Base-by-base conservation (phyloP, 2,113 vertebrate genomes). In the Corythoichthys haematopterus region DNA sequence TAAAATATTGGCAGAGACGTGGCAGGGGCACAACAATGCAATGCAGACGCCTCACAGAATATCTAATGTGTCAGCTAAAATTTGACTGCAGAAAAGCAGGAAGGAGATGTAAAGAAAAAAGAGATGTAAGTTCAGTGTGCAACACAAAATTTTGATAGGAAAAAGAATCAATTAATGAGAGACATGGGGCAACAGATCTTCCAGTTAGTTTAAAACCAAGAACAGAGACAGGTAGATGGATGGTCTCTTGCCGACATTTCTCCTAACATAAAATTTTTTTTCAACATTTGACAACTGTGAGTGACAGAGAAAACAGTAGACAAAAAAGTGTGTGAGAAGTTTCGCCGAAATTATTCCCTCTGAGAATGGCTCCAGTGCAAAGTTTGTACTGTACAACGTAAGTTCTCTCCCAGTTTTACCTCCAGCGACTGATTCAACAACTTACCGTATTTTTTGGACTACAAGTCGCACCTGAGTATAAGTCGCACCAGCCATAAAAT, bases 31-130 rank as follows among this genome's bases (percentile, higher is more conserved):
- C 60, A 76, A 58, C 57, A 68, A 70, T 53, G 33, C 48, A 13
- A 58, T 67, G 37, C 43, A 62, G 65, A 66, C 70, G 75, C 68
- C 73, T 70, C 45, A 6, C 70, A 65, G 72, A 72, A 69, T 57
- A 70, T 14, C 33, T 58, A 77, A 69, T 33, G 69, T 63, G 74
- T 75, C 66, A 76, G 78, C 70, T 76, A 57, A 64, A 68, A 66
- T 75, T 36, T 62, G 33, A 71, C 58, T 70, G 68, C 38, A 66
- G n/a, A 53, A 45, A 37, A 64, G 58, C 38, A 37, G 61, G 65
- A 59, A n/a, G 6, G 7, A 38, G 50, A 53, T 46, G 55, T 33
- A 46, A 38, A 51, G 8, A 11, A 36, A 53, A 48, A 53, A 57
- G 43, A 13, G 28, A n/a, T 1, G 15, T 14, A 61, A 48, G 57